Evolutionary conservation across 2,888 invertebrate genomes (phyloP).

Genomic region (Leptothorax acervorum): DNA sequence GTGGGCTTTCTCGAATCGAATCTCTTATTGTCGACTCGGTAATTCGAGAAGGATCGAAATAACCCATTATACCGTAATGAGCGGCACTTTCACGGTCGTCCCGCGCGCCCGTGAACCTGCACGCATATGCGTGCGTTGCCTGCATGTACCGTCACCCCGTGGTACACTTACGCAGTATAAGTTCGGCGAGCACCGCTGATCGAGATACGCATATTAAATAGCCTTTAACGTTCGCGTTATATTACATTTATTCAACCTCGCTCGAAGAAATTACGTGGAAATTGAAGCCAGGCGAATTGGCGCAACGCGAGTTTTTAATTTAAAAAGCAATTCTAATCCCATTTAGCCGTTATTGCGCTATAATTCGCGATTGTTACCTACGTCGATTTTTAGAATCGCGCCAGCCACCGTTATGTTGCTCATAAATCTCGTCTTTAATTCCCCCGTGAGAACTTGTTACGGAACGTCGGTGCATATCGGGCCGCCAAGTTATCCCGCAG

Average conservation of each 20-base stretch:
- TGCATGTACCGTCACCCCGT: conserved; percentile 23
- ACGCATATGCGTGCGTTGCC: conserved; percentile 11
- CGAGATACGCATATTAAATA: conserved; percentile 31
- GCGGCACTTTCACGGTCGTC: conserved; percentile 76
- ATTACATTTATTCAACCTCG: conserved; percentile 14
- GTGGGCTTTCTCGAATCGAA: conserved; percentile 80
- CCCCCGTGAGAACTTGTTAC: conserved; percentile 19
- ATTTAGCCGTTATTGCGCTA: conserved; percentile 9
- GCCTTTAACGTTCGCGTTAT: conserved; percentile 15
- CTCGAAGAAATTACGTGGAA: conserved; percentile 32
- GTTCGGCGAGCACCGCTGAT: conserved; percentile 15
- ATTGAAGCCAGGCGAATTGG: background rate
- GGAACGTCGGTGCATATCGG: conserved; percentile 30
- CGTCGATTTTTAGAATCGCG: conserved; percentile 13
- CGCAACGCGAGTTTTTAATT: conserved; percentile 27
- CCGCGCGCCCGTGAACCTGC: conserved; percentile 55
- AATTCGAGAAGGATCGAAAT: conserved; percentile 84
- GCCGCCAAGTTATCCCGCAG: conserved; percentile 46
- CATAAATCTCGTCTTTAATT: conserved; percentile 28
- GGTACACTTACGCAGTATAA: conserved; percentile 24
- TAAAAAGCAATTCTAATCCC: conserved; percentile 32
- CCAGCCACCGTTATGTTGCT: background rate
- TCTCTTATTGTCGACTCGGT: conserved; percentile 83
- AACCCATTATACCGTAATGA: conserved; percentile 84
- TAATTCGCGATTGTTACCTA: conserved; percentile 8